Base-by-base conservation (phyloP, 2,113 vertebrate species). In the Leiothrix lutea region DNA sequence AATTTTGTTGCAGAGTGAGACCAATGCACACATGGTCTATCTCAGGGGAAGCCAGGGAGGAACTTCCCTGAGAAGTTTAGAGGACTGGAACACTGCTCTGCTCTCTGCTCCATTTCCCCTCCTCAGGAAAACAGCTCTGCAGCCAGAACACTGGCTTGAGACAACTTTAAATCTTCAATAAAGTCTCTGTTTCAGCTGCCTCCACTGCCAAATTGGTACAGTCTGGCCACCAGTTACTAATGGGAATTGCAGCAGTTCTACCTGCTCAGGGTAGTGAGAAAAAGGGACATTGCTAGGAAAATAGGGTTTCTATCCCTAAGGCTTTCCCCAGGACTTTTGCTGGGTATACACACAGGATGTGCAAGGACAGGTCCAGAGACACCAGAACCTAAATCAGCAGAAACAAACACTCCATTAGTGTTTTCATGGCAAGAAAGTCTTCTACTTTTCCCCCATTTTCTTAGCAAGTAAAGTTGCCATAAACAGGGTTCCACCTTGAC, bases 331-430 rank as follows among this genome's bases (percentile, higher is more conserved):
- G 54, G 60, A 38, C 53, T 88, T 96, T 81, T 71, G 77, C 92
- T 91, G 65, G 33, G 44, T 62, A 36, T 36, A 62, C 42, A 62
- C 42, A 73, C 5, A 3, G 82, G 75, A 94, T 53, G 36, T 74
- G 65, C 88, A 89, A 92, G n/a, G 69, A 69, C 91, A 88, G 80
- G 67, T 92, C 88, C 91, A 95, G 80, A 93, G 67, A 88, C 58
- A 89, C 56, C 80, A 94, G 56, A 94, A 88, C 69, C 92, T 95
- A 94, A 94, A 94, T 80, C 80, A 91, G 89, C 72, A 92, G 73
- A 94, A 95, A 95, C 65, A 94, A 91, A 95, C 36, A 38, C 86
- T 94, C 53, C 72, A 71, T 94, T 86, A 90, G 80, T 24, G 82
- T 47, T 83, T 69, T 54, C 42, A 79, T 33, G 33, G 57, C 57